phyloP scores from a whole-genome alignment of 23 tunicate species.

The Halocynthia aurantium region DNA sequence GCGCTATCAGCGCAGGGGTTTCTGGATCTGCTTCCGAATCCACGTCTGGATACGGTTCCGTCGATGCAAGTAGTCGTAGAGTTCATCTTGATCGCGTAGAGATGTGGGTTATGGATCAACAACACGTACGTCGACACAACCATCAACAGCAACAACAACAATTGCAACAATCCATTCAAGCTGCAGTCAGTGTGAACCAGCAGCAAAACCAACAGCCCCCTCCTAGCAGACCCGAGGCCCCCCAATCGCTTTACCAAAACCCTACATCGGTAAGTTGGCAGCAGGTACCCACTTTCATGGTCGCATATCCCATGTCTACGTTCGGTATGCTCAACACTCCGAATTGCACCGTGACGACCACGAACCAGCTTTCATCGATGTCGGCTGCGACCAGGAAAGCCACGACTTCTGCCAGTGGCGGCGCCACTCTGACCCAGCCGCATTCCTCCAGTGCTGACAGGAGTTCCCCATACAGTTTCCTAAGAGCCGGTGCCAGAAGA shows the following conservation, averaged over 20 bases:
- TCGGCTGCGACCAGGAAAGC: slow-evolving; percentile 3
- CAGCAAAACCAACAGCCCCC: neutral
- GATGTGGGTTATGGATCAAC: slow-evolving; percentile 88
- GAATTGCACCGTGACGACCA: neutral
- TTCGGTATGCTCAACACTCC: neutral
- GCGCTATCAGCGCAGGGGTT: slow-evolving; percentile 79
- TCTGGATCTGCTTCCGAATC: slow-evolving; percentile 84
- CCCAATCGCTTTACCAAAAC: neutral
- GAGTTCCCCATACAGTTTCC: slow-evolving; percentile 16
- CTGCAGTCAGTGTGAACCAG: neutral
- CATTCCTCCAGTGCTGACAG: neutral
- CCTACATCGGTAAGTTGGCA: neutral
- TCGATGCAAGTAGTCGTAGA: slow-evolving; percentile 51
- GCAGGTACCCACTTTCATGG: neutral
- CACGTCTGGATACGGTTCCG: slow-evolving; percentile 84
- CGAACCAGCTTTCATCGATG: neutral
- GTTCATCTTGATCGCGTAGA: slow-evolving; percentile 73
- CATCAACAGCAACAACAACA: slow-evolving; percentile 13
- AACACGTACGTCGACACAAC: slow-evolving; percentile 57
- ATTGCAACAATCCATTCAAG: slow-evolving; percentile 11
- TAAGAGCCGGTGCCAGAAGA: slow-evolving; percentile 2
- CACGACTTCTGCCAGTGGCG: neutral
- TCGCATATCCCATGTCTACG: neutral
- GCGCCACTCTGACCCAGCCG: neutral
- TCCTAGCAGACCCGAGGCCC: neutral